phyloP scores from a whole-genome alignment of 53 echinoderm and acorn worm genomes.

The Hippasteria phrygiana region DNA sequence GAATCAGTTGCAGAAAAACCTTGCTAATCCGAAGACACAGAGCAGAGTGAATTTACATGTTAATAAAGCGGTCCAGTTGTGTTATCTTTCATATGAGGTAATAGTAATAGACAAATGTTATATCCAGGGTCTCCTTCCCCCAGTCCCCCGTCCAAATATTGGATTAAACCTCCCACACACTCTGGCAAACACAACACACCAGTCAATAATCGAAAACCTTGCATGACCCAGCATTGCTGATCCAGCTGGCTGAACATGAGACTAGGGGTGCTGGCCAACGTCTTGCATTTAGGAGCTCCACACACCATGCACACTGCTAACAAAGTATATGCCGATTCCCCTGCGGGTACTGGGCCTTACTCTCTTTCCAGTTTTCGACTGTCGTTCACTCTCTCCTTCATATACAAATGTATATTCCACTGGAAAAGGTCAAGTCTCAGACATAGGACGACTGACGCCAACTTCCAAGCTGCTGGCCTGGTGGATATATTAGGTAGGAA shows the following conservation, averaged over 20 bases:
- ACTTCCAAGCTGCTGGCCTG: constrained; percentile 30
- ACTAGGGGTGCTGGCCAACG: neutral
- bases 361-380: constrained; percentile 6
- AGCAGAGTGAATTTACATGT: no score
- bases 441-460: constrained; percentile 43
- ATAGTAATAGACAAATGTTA: neutral
- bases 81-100: no score
- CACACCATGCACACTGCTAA: neutral
- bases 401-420: neutral
- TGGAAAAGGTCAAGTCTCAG: constrained; percentile 51
- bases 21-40: no score
- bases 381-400: neutral
- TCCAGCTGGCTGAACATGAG: no score
- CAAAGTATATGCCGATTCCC: constrained; percentile 22
- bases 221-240: no score
- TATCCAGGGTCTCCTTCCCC: neutral
- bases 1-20: no score
- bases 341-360: neutral
- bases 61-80: no score
- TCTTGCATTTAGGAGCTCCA: neutral
- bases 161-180: constrained; percentile 48
- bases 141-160: constrained; percentile 8
- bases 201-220: constrained; percentile 35
- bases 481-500: neutral
- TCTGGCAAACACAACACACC: constrained; percentile 18